phyloP scores from a whole-genome alignment of 2,888 invertebrate genomes.

The Plebejus argus region DNA sequence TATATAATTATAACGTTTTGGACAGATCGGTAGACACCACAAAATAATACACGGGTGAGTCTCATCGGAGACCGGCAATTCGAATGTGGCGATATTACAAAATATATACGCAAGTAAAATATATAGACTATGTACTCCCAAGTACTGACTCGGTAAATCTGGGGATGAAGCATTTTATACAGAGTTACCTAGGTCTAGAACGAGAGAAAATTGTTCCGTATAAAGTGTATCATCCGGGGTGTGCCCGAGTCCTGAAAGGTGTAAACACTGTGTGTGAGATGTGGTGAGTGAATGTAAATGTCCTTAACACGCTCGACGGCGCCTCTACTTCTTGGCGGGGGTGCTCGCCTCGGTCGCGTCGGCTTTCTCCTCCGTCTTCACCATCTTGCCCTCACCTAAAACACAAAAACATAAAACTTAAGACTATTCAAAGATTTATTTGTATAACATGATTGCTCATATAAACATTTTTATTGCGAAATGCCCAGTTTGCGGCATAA shows the following conservation, averaged over 20 bases:
- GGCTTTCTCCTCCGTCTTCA: conserved; percentile 74
- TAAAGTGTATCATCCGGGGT: conserved; percentile 37
- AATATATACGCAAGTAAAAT: conserved; percentile 30
- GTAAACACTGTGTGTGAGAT: neutral
- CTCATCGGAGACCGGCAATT: neutral
- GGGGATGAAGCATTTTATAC: neutral
- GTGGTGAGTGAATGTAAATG: conserved; percentile 26
- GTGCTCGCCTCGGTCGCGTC: conserved; percentile 62
- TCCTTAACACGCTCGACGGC: neutral
- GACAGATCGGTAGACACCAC: conserved; percentile 72
- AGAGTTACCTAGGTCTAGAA: conserved; percentile 28
- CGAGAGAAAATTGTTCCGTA: conserved; percentile 26
- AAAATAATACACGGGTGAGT: conserved; percentile 50
- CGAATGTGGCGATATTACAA: conserved; percentile 30
- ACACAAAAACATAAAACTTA: conserved; percentile 45
- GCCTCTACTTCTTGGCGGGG: conserved; percentile 57
- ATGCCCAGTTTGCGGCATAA: neutral
- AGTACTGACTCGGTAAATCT: neutral
- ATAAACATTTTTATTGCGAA: neutral
- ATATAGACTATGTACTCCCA: conserved; percentile 13
- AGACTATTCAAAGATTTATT: neutral
- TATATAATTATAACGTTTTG: conserved; percentile 55
- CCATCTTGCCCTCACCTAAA: conserved; percentile 75
- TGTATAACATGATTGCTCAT: neutral
- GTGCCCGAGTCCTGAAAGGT: neutral